phyloP scores from a whole-genome alignment of 2,888 invertebrate genomes.

The Spodoptera littoralis region DNA sequence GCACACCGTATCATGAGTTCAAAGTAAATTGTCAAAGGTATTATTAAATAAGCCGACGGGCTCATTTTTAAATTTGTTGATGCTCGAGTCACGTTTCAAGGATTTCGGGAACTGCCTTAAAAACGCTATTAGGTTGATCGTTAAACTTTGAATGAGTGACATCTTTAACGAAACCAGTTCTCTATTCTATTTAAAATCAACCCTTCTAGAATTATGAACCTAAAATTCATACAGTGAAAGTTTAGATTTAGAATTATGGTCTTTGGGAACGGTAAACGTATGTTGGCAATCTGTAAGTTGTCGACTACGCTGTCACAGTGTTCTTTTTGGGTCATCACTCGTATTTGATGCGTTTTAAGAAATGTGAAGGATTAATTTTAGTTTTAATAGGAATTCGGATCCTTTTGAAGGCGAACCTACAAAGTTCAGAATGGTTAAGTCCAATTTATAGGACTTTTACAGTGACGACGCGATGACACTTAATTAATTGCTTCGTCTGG shows the following conservation, averaged over 20 bases:
- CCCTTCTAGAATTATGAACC: conserved; percentile 36
- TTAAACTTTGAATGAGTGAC: conserved; percentile 88
- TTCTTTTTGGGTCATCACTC: conserved; percentile 83
- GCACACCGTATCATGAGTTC: conserved; percentile 76
- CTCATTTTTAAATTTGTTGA: conserved; percentile 86
- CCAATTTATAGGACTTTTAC: conserved; percentile 69
- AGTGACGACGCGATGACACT: conserved; percentile 57
- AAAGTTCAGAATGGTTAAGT: conserved; percentile 65
- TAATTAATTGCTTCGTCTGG: conserved; percentile 47
- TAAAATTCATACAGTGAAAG: conserved; percentile 41
- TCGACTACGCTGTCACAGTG: conserved; percentile 78
- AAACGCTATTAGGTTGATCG: conserved; percentile 87
- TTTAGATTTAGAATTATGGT: conserved; percentile 3
- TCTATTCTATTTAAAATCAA: conserved; percentile 18
- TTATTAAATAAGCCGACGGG: conserved; percentile 81
- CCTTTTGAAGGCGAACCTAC: conserved; percentile 64
- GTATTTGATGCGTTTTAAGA: conserved; percentile 83
- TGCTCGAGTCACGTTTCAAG: conserved; percentile 85
- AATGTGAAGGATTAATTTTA: conserved; percentile 80
- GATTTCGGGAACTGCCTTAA: conserved; percentile 86
- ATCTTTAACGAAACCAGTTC: conserved; percentile 76
- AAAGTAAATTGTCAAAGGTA: conserved; percentile 78
- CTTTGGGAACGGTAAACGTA: conserved; percentile 36
- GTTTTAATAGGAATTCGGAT: conserved; percentile 77
- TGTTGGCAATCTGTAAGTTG: conserved; percentile 74